Evolutionary conservation across 2,888 invertebrate species (phyloP).

Genomic region (Leucophenga maculata): DNA sequence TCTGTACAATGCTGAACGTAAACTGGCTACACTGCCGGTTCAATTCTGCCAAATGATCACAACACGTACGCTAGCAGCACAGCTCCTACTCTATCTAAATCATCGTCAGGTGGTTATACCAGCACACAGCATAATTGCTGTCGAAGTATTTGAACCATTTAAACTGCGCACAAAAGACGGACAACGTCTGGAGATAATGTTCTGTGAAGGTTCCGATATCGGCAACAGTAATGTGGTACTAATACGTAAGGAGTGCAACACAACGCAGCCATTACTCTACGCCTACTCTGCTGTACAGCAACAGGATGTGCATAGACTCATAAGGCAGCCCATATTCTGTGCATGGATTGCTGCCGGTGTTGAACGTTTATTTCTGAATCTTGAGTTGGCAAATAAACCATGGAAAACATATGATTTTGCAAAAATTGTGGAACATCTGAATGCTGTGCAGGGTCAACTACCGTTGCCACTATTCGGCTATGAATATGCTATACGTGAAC

Average conservation of each 20-base stretch:
- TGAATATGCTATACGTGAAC: constrained; percentile 38
- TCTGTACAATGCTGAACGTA: constrained; percentile 36
- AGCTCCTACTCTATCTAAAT: constrained; percentile 39
- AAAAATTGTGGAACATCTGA: constrained; percentile 29
- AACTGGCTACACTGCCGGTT: constrained; percentile 39
- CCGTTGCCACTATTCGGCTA: constrained; percentile 47
- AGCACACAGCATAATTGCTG: constrained; percentile 35
- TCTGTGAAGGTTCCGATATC: constrained; percentile 47
- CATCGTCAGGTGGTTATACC: constrained; percentile 38
- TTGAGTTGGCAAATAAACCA: constrained; percentile 31
- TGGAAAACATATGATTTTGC: constrained; percentile 42
- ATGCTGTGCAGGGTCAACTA: background rate
- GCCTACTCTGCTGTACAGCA: constrained; percentile 52
- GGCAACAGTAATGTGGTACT: constrained; percentile 45
- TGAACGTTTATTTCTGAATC: constrained; percentile 46
- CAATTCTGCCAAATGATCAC: constrained; percentile 55
- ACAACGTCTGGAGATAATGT: constrained; percentile 46
- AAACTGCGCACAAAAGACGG: constrained; percentile 44
- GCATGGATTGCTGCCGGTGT: constrained; percentile 48
- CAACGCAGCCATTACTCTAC: constrained; percentile 41
- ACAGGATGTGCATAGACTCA: constrained; percentile 42
- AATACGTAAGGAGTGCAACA: constrained; percentile 37
- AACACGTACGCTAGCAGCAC: constrained; percentile 43
- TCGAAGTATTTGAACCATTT: constrained; percentile 40
- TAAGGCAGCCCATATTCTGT: constrained; percentile 39